Conservation (phyloP, 2,888 invertebrate genomes). For the Hetaerina titia region DNA sequence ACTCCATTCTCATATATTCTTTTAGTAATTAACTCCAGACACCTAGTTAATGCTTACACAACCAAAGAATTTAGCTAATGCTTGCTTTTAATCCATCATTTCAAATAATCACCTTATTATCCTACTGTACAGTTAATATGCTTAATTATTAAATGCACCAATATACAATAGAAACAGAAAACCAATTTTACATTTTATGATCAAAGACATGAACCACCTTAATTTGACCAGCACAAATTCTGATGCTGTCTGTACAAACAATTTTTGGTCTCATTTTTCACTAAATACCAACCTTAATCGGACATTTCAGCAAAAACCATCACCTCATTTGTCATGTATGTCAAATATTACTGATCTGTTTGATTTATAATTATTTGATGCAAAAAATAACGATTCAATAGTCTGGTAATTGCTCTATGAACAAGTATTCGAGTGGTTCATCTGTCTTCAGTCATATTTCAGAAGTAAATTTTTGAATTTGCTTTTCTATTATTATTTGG, state of each 20-base stretch:
- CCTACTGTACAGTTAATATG: background rate
- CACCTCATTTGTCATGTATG: background rate
- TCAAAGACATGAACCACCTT: constrained; percentile 77
- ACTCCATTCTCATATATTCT: background rate
- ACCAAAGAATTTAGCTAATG: background rate
- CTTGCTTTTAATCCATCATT: background rate
- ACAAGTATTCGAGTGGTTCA: background rate
- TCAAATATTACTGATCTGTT: background rate
- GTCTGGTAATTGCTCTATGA: constrained; percentile 14
- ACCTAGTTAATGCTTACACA: constrained; percentile 21
- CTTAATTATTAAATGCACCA: background rate
- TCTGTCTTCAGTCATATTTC: constrained; percentile 6
- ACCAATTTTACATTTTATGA: constrained; percentile 77
- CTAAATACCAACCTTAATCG: background rate
- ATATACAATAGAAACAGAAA: background rate
- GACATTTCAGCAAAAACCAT: background rate
- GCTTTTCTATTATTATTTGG: background rate
- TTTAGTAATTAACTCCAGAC: background rate
- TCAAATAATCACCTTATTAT: background rate
- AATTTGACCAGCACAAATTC: background rate
- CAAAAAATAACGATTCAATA: constrained; percentile 5
- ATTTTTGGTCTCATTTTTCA: background rate
- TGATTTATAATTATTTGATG: background rate
- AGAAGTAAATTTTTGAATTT: background rate
- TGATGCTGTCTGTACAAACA: no score